phyloP scores from a whole-genome alignment of 2,113 vertebrate genomes.

The Gallinago paraguaiae region DNA sequence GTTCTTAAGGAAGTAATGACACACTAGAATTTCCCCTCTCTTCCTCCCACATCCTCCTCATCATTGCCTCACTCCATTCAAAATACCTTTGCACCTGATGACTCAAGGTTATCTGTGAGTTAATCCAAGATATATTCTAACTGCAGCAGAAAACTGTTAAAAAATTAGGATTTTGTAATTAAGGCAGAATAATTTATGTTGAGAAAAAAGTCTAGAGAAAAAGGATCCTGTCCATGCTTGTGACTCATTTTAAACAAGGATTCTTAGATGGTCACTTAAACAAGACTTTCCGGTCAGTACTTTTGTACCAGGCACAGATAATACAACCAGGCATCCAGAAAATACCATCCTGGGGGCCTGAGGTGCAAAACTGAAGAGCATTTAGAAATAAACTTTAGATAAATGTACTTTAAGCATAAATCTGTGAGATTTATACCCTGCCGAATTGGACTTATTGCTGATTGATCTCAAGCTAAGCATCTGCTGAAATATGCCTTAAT shows the following conservation, averaged over 20 bases:
- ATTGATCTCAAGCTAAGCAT: not conserved
- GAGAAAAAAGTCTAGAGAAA: not conserved
- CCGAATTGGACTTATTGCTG: not conserved
- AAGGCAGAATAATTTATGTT: not conserved
- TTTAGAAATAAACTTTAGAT: not conserved
- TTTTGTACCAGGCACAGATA: not conserved
- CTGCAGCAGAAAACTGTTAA: not conserved
- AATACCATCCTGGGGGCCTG: not conserved
- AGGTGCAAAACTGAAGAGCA: not conserved
- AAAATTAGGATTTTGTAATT: not conserved
- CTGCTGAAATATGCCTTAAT: not conserved
- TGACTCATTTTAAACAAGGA: not conserved
- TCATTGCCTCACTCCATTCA: not conserved
- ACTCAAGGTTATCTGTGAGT: not conserved
- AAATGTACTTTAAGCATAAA: not conserved
- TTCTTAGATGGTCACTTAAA: conserved; percentile 38
- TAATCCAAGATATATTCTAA: not conserved
- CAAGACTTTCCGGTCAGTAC: conserved; percentile 37
- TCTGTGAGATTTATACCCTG: not conserved
- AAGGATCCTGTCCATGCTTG: not conserved
- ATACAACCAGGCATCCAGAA: conserved; percentile 40
- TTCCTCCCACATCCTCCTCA: not conserved
- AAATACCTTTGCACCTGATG: not conserved
- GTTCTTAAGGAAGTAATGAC: not conserved
- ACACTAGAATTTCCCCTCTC: not conserved